A percentile compares a stretch with the other conserved stretches of the same genome.
phyloP scores from a whole-genome alignment of 1,140 invertebrate species.

The Zaprionus ghesquierei region DNA sequence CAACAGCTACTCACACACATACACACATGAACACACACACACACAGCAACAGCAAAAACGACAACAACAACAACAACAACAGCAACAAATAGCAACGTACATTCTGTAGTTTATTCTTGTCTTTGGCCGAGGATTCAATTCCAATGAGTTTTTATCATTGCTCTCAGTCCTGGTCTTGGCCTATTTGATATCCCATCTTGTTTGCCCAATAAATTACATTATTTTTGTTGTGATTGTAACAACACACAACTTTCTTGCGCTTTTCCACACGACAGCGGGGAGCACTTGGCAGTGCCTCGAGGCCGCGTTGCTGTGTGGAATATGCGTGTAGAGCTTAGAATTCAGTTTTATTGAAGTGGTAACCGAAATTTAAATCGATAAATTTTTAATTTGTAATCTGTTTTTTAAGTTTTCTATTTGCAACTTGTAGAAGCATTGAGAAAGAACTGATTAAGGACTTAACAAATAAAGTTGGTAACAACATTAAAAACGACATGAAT shows the following conservation, averaged over 20 bases:
- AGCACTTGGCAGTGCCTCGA: constrained; percentile 32
- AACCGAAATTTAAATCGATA: constrained; percentile 53
- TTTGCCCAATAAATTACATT: constrained; percentile 39
- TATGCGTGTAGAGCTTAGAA: constrained; percentile 34
- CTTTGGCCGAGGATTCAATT: constrained; percentile 34
- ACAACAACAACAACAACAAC: constrained; percentile 39
- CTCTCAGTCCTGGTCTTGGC: constrained; percentile 43
- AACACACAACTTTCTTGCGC: constrained; percentile 21
- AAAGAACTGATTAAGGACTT: constrained; percentile 80
- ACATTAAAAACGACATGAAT: constrained; percentile 59
- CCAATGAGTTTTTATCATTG: constrained; percentile 68
- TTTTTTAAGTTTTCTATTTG: constrained; percentile 75
- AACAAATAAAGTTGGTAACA: constrained; percentile 81
- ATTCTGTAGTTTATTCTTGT: constrained; percentile 75
- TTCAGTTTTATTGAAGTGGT: constrained; percentile 73
- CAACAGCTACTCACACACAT: constrained; percentile 28
- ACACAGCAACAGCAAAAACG: constrained; percentile 46
- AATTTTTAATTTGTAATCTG: constrained; percentile 71
- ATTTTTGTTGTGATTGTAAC: constrained; percentile 44
- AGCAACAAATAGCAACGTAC: constrained; percentile 76
- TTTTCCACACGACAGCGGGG: constrained; percentile 25
- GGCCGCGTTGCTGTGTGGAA: constrained; percentile 25
- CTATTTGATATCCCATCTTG: constrained; percentile 38
- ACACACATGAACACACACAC: constrained; percentile 37
- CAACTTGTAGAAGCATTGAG: constrained; percentile 76